Evolutionary conservation across 2,797 vertebrate species (phyloP).

Genomic region (Xenops minutus): DNA sequence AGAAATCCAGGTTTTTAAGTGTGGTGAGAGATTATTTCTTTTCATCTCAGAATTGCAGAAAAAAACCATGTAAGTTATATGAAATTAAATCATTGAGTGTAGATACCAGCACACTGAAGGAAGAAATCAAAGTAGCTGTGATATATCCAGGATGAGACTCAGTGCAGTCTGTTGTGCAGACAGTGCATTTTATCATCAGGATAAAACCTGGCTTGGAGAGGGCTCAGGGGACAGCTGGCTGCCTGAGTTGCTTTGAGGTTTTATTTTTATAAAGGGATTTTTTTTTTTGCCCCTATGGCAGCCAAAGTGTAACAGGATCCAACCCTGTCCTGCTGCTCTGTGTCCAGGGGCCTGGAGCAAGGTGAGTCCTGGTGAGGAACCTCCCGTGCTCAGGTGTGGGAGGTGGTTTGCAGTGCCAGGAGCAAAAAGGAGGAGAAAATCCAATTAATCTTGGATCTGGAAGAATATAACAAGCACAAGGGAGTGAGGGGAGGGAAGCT

Average conservation of each 20-base stretch:
- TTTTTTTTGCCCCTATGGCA: not conserved
- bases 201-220: not conserved
- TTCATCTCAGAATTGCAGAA: not conserved
- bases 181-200: not conserved
- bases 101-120: not conserved
- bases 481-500: not conserved
- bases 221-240: not conserved
- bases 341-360: not conserved
- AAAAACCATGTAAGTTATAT: fast-evolving
- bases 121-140: not conserved
- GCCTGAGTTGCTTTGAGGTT: not conserved
- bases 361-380: not conserved
- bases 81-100: not conserved
- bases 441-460: not conserved
- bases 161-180: not conserved
- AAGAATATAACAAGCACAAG: not conserved
- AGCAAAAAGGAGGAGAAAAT: not conserved
- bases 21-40: not conserved
- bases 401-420: not conserved
- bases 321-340: not conserved
- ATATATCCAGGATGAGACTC: not conserved
- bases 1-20: not conserved
- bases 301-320: not conserved
- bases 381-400: not conserved
- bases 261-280: not conserved